Base-by-base conservation (phyloP, 1,140 invertebrate species). In the Drosophila baimaii region DNA sequence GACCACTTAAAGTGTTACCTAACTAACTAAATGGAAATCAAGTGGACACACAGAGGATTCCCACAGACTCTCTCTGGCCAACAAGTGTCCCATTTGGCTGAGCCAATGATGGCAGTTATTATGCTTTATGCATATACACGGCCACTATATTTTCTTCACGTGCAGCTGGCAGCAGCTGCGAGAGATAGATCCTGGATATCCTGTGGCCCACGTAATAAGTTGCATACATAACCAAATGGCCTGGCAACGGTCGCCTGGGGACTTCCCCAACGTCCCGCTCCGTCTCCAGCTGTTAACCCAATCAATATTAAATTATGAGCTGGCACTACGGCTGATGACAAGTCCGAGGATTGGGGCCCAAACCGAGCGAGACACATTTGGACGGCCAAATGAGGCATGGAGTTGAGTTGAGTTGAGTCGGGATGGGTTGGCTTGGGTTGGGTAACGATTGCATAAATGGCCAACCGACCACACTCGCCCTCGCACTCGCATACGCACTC, bases 291-390 rank as follows among this genome's bases (percentile, higher is more conserved):
- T 72, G 47, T 72, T 72, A 66, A 65, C 57, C 75, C 61, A 79
- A 78, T 79, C 77, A 79, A 79, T 79, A 79, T 79, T 79, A 79
- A 73, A 79, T 79, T 79, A 66, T 78, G 54, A 79, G 58, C 68
- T 73, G 61, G 58, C 61, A 55, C 35, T 66, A 41, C 33, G 46
- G 41, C 31, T 21, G 58, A 43, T 64, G 68, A 29, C 54, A 33
- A 59, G 66, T n/a, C 43, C 15, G 47, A 33, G 19, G 68, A 69
- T 71, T 72, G 43, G 43, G 33, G 41, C 29, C 59, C 54, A 77
- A 78, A 57, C 81, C 64, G 57, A 47, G 61, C 79, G 44, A 68
- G 46, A 57, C 66, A 72, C 81, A 64, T 61, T 83, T 63, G 46
- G 31, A 23, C 15, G 13, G 54, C 29, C 66, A 85, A 77, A 56